Evolutionary conservation across 2,113 vertebrate species (phyloP).

Genomic region (Candoia aspera): DNA sequence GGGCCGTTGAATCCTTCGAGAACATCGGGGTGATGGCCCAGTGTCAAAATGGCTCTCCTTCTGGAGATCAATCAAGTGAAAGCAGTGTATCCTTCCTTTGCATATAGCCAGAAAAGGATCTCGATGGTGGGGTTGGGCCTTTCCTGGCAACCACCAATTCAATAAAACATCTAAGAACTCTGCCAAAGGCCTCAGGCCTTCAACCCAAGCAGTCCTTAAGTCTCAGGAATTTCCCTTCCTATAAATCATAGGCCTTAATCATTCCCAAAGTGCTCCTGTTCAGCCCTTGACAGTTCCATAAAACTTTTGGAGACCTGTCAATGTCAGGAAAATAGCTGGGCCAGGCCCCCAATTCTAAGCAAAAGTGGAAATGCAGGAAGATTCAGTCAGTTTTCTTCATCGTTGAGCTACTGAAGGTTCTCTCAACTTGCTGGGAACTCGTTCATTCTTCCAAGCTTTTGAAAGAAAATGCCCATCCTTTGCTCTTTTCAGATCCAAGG

Average conservation of each 20-base stretch:
- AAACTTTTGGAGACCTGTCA: background rate
- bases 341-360: background rate
- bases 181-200: background rate
- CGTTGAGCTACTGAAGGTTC: background rate
- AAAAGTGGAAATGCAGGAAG: background rate
- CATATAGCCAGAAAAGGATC: background rate
- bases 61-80: background rate
- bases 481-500: too few relatives aligned
- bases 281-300: background rate
- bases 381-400: background rate
- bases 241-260: background rate
- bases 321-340: background rate
- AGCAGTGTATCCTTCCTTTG: background rate
- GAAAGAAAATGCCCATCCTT: background rate
- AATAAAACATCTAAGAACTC: background rate
- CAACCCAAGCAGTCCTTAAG: background rate
- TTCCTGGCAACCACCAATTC: background rate
- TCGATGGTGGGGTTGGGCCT: background rate
- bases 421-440: background rate
- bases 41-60: background rate
- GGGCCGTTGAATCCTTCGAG: background rate
- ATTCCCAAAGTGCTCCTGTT: background rate
- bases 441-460: too few relatives aligned
- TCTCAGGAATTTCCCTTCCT: slow-evolving; percentile 8
- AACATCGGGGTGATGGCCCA: background rate